A percentile compares a stretch with the other conserved stretches of the same genome.
phyloP scores from a whole-genome alignment of 2,888 invertebrate species.

The Cephus rjabovi region DNA sequence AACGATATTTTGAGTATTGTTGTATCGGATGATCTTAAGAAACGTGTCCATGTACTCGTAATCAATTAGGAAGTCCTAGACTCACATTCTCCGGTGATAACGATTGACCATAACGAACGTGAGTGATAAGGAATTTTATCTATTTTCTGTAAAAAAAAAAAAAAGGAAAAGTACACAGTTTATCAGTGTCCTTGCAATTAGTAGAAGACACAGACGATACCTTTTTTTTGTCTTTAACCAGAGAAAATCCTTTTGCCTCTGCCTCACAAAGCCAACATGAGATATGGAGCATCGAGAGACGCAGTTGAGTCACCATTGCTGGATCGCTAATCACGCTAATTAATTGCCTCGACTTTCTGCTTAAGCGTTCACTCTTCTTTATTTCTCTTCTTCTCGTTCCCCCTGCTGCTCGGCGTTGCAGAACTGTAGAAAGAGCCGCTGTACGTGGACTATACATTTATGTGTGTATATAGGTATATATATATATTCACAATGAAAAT shows the following conservation, averaged over 20 bases:
- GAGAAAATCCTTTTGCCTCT: neutral
- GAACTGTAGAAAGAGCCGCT: neutral
- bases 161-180: neutral
- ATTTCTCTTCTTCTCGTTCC: neutral
- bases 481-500: neutral
- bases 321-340: neutral
- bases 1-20: neutral
- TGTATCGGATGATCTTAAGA: neutral
- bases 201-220: neutral
- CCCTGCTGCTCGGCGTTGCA: neutral
- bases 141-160: neutral
- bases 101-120: neutral
- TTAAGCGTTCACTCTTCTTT: slow-evolving; percentile 26
- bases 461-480: neutral
- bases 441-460: neutral
- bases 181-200: neutral
- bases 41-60: neutral
- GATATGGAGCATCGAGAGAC: neutral
- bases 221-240: neutral
- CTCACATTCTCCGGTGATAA: neutral
- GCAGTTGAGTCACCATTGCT: neutral
- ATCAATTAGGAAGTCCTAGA: neutral
- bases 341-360: neutral
- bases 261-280: neutral
- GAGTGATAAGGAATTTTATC: neutral